Percentiles rank a stretch among this genome's conserved stretches.
phyloP scores from a whole-genome alignment of 2,797 vertebrate species.

The Gouania willdenowi region DNA sequence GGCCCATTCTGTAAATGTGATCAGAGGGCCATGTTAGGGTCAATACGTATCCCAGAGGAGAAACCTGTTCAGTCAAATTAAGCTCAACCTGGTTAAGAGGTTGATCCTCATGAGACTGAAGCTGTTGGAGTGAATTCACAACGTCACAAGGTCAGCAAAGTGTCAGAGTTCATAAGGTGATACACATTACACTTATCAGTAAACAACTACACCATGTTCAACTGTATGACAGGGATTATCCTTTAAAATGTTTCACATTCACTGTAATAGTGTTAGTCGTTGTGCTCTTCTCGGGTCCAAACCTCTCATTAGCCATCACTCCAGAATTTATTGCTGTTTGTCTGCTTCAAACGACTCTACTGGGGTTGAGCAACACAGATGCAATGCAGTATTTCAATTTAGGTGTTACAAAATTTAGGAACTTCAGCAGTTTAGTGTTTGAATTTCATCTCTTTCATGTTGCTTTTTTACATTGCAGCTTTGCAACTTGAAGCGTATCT shows the following conservation, averaged over 20 bases:
- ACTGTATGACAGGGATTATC: too few relatives aligned
- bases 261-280: too few relatives aligned
- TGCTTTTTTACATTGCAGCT: neutral
- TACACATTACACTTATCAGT: too few relatives aligned
- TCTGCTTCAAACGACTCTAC: slow-evolving; percentile 2
- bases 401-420: neutral
- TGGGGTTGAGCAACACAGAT: neutral
- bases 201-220: too few relatives aligned
- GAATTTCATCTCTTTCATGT: slow-evolving; percentile 1
- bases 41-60: slow-evolving; percentile 30
- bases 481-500: too few relatives aligned
- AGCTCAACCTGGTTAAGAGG: slow-evolving; percentile 43
- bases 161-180: slow-evolving; percentile 38
- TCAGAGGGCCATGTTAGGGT: slow-evolving; percentile 24
- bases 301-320: slow-evolving; percentile 11
- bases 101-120: slow-evolving; percentile 38
- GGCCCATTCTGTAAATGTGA: slow-evolving; percentile 19
- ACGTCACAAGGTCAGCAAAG: slow-evolving; percentile 15
- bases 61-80: slow-evolving; percentile 15
- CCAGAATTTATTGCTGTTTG: slow-evolving; percentile 22
- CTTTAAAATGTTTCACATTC: too few relatives aligned
- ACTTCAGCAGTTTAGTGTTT: neutral
- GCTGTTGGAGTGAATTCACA: slow-evolving; percentile 19
- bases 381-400: slow-evolving; percentile 4
- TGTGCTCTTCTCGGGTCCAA: slow-evolving; percentile 4